phyloP scores from a whole-genome alignment of 2,888 invertebrate species.

The Oligia latruncula region DNA sequence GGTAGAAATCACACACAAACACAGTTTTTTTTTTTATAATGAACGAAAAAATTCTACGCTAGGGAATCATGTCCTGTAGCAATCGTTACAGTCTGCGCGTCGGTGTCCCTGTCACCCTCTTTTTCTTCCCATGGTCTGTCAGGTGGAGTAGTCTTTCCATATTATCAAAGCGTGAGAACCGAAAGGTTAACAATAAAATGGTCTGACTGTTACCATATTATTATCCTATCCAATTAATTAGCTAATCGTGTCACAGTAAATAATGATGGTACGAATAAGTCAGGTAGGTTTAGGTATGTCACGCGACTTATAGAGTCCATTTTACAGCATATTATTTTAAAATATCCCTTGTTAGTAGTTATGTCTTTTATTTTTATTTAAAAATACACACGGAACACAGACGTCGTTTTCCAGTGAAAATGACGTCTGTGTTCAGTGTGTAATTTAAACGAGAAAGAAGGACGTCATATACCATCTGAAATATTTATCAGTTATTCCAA shows the following conservation, averaged over 20 bases:
- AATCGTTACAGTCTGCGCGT: no score
- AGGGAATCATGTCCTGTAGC: not conserved
- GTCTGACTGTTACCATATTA: no score
- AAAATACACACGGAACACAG: no score
- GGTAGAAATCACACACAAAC: no score
- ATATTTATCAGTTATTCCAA: slow-evolving; percentile 4
- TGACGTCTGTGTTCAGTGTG: no score
- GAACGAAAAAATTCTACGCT: not conserved
- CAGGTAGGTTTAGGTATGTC: not conserved
- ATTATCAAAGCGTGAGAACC: not conserved
- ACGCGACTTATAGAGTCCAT: not conserved
- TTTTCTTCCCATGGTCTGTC: not conserved
- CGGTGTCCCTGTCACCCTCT: no score
- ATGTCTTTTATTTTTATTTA: not conserved
- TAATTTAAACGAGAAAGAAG: not conserved
- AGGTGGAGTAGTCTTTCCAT: not conserved
- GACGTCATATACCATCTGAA: not conserved
- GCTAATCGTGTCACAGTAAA: not conserved
- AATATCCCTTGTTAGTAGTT: not conserved
- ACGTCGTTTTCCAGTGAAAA: not conserved
- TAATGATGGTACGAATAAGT: not conserved
- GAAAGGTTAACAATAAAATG: not conserved
- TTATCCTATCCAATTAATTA: not conserved
- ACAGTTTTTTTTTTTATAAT: no score
- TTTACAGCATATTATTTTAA: not conserved